Evolutionary conservation across 2,113 vertebrate genomes (phyloP).

Genomic region (Serinus canaria): DNA sequence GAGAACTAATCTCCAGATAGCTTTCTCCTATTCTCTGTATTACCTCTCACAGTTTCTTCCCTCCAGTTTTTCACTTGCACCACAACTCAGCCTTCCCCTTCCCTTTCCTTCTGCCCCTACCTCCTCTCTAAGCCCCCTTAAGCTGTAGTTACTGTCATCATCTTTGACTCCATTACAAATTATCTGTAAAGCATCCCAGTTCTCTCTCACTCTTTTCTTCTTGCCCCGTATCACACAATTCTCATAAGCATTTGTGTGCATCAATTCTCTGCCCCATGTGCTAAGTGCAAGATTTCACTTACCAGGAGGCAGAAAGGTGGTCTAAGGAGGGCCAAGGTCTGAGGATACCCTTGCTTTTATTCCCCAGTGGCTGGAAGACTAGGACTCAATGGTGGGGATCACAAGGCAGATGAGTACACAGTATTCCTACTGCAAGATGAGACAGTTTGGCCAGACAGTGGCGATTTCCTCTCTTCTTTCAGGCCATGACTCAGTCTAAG

Average conservation of each 20-base stretch:
- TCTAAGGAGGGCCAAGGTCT: background rate
- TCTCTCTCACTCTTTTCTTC: background rate
- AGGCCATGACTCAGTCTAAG: conserved; percentile 3
- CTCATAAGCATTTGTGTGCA: background rate
- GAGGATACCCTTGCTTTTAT: background rate
- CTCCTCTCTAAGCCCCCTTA: background rate
- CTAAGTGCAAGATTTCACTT: background rate
- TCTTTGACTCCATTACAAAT: background rate
- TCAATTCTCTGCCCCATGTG: background rate
- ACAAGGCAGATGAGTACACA: background rate
- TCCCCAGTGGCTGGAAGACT: background rate
- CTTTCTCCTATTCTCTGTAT: background rate
- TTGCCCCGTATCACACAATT: background rate
- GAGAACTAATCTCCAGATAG: background rate
- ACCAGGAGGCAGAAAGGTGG: background rate
- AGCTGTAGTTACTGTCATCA: background rate
- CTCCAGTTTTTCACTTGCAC: background rate
- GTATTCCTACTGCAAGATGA: background rate
- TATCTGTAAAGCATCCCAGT: background rate
- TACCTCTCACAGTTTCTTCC: background rate
- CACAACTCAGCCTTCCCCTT: background rate
- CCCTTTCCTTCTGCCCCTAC: background rate
- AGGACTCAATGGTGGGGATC: background rate
- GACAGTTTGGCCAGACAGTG: conserved; percentile 25
- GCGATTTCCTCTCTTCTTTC: background rate